phyloP scores from a whole-genome alignment of 2,113 vertebrate genomes.

The Oncorhynchus tshawytscha region DNA sequence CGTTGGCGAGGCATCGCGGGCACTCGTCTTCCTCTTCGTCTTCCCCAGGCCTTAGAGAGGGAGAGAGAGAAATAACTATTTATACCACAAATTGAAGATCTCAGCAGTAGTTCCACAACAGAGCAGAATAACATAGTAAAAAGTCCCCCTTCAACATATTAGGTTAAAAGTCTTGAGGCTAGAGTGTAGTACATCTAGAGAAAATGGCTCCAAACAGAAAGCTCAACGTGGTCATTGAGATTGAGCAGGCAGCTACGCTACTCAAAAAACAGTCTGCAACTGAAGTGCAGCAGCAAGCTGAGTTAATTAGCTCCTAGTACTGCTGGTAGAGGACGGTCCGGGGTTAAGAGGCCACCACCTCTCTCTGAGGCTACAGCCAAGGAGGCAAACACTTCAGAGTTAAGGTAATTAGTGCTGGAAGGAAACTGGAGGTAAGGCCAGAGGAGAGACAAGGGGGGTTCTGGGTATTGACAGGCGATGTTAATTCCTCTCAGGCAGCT shows the following conservation, averaged over 20 bases:
- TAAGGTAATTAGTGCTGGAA: not conserved
- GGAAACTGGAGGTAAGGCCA: not conserved
- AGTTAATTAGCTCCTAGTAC: not conserved
- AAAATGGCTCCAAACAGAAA: too few relatives aligned
- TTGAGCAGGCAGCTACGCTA: not conserved
- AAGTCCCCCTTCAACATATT: too few relatives aligned
- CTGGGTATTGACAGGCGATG: constrained; percentile 5
- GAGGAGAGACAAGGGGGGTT: not conserved
- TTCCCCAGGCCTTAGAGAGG: constrained; percentile 78
- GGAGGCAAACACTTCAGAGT: constrained; percentile 1
- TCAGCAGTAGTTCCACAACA: too few relatives aligned
- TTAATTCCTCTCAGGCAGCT: not conserved
- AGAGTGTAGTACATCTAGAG: too few relatives aligned
- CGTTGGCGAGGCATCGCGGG: constrained; percentile 80
- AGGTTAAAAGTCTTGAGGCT: too few relatives aligned
- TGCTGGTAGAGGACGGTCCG: not conserved
- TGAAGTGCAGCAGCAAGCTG: not conserved
- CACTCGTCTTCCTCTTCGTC: constrained; percentile 82
- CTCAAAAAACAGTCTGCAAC: not conserved
- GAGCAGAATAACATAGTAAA: too few relatives aligned
- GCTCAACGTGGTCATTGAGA: not conserved
- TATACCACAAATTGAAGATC: too few relatives aligned
- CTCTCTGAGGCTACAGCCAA: not conserved
- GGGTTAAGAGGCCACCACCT: not conserved
- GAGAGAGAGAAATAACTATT: not conserved